These are phyloP conservation scores for Poecilia latipinna DNA, from an alignment of 2,113 vertebrate species.

Conservation along the genomic window DNA sequence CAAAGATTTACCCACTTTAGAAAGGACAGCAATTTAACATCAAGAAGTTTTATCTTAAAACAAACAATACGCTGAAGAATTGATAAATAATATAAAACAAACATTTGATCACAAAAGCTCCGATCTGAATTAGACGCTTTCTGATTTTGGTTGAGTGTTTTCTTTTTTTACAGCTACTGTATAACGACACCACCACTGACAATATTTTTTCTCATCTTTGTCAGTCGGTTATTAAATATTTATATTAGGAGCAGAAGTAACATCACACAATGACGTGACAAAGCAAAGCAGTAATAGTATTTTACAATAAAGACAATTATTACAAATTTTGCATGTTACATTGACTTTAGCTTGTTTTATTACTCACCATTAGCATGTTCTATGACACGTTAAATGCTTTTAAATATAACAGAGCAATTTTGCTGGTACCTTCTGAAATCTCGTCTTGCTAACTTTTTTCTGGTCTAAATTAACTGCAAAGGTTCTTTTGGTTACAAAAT, in stretches of 20 bases:
- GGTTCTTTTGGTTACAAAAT: too few relatives aligned
- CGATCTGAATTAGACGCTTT: not conserved
- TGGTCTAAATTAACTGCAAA: too few relatives aligned
- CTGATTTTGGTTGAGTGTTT: not conserved
- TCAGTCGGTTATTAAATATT: not conserved
- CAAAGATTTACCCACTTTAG: not conserved
- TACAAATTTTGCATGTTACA: too few relatives aligned
- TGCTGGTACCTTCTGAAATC: too few relatives aligned
- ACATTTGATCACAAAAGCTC: not conserved
- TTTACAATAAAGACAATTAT: too few relatives aligned
- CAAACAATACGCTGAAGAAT: not conserved
- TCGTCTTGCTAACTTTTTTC: too few relatives aligned
- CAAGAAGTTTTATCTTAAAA: not conserved
- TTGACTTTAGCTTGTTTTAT: not conserved
- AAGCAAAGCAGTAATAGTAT: too few relatives aligned
- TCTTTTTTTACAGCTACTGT: too few relatives aligned
- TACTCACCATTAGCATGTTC: not conserved
- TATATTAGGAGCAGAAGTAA: not conserved
- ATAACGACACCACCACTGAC: too few relatives aligned
- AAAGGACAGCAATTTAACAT: not conserved
- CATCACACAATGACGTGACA: too few relatives aligned
- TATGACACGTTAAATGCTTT: not conserved
- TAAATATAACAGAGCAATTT: not conserved
- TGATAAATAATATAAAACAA: not conserved
- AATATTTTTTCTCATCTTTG: too few relatives aligned